Evolutionary conservation across 2,113 vertebrate genomes (phyloP).

Genomic region (Glaucidium brasilianum): DNA sequence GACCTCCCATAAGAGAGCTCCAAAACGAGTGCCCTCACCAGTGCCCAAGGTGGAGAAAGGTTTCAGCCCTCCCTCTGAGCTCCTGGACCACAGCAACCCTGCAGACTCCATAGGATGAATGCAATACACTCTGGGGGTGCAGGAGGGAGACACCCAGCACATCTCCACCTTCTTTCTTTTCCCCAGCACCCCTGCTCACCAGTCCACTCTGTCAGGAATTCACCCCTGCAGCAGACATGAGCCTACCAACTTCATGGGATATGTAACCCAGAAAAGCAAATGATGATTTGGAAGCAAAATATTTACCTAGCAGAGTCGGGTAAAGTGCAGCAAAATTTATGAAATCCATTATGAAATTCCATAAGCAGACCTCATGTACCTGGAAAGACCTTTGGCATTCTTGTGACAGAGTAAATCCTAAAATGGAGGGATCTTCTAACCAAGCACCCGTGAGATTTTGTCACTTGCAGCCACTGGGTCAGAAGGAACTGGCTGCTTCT

Average conservation of each 20-base stretch:
- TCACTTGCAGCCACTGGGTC: neutral
- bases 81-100: neutral
- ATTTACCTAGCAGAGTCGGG: neutral
- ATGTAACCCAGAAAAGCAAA: neutral
- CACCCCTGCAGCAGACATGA: rapidly evolving
- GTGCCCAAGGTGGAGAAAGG: neutral
- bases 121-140: neutral
- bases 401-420: neutral
- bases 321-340: neutral
- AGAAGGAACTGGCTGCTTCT: constrained; percentile 24
- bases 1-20: neutral
- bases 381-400: neutral
- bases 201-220: neutral
- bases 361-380: neutral
- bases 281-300: neutral
- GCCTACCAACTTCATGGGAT: neutral
- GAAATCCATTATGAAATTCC: neutral
- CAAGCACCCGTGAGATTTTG: neutral
- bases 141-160: rapidly evolving
- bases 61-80: neutral
- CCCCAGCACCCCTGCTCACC: neutral
- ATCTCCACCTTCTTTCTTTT: neutral
- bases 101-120: neutral
- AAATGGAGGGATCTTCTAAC: neutral
- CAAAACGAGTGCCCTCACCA: neutral